Percentiles rank a stretch among this genome's conserved stretches.
These are phyloP conservation scores for Tetranychus piercei DNA, from an alignment of 2,888 invertebrate species.

Conservation along the genomic window DNA sequence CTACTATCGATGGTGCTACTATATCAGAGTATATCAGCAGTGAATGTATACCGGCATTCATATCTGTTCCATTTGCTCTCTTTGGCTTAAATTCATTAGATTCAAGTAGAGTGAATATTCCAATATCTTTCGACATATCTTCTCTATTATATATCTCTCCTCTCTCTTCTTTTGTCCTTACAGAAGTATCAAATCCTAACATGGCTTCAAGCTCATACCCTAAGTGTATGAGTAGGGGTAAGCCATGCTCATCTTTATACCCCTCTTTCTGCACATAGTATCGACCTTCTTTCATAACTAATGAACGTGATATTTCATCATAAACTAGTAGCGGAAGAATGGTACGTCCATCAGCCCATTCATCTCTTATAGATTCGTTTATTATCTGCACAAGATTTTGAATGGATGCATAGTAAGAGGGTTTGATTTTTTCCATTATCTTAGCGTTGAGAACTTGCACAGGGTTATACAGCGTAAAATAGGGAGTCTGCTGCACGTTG, in stretches of 20 bases:
- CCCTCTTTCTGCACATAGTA: too few relatives aligned
- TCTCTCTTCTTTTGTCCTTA: too few relatives aligned
- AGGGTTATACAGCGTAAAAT: neutral
- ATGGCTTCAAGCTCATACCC: neutral
- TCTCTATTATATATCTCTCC: too few relatives aligned
- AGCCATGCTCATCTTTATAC: neutral
- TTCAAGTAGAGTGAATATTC: too few relatives aligned
- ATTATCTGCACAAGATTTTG: neutral
- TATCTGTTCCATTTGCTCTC: neutral
- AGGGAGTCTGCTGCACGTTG: too few relatives aligned
- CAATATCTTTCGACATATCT: too few relatives aligned
- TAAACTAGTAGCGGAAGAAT: neutral
- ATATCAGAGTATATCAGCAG: slow-evolving; percentile 11
- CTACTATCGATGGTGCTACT: slow-evolving; percentile 4
- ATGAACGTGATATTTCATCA: neutral
- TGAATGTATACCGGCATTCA: neutral
- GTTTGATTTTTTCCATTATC: neutral
- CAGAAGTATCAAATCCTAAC: neutral
- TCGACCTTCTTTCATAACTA: neutral
- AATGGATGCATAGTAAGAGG: neutral
- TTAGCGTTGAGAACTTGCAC: neutral
- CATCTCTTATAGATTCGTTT: neutral
- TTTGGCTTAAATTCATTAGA: too few relatives aligned
- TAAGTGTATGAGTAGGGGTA: neutral
- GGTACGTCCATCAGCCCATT: neutral